phyloP scores from a whole-genome alignment of 2,797 vertebrate species.

The Oophaga sylvatica region DNA sequence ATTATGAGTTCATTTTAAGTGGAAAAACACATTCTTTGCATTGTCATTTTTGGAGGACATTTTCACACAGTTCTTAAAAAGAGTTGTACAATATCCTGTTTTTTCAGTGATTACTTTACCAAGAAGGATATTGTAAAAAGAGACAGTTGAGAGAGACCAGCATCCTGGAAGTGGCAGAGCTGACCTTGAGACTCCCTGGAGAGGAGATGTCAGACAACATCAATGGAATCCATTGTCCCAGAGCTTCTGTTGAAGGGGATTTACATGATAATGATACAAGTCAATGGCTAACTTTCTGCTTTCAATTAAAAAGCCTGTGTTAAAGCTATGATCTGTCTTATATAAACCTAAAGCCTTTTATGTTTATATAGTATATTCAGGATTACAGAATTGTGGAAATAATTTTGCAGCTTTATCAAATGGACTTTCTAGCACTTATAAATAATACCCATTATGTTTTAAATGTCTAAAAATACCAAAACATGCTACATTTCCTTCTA shows the following conservation, averaged over 20 bases:
- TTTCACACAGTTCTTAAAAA: conserved; percentile 45
- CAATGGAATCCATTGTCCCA: conserved; percentile 52
- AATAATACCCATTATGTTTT: background rate
- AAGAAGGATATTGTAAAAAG: conserved; percentile 59
- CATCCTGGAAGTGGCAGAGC: conserved; percentile 57
- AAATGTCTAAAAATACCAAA: too few relatives aligned
- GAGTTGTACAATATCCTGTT: conserved; percentile 57
- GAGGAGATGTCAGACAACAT: conserved; percentile 58
- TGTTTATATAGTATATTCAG: background rate
- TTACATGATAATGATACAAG: conserved; percentile 54
- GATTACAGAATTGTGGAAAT: background rate
- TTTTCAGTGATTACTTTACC: conserved; percentile 43
- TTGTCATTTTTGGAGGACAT: conserved; percentile 42
- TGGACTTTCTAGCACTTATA: too few relatives aligned
- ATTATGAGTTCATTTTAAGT: conserved; percentile 24
- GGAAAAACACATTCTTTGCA: conserved; percentile 46
- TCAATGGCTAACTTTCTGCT: background rate
- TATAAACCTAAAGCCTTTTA: background rate
- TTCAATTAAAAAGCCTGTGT: conserved; percentile 10
- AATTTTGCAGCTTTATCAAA: background rate
- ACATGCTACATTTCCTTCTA: too few relatives aligned
- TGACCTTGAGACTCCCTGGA: conserved; percentile 50
- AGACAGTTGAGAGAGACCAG: conserved; percentile 55
- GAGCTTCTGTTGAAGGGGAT: conserved; percentile 33
- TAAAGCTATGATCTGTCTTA: background rate